Percentiles rank a stretch among this genome's conserved stretches.
Evolutionary conservation across 2,797 vertebrate genomes (phyloP).

Genomic region (Anabacerthia variegaticeps): DNA sequence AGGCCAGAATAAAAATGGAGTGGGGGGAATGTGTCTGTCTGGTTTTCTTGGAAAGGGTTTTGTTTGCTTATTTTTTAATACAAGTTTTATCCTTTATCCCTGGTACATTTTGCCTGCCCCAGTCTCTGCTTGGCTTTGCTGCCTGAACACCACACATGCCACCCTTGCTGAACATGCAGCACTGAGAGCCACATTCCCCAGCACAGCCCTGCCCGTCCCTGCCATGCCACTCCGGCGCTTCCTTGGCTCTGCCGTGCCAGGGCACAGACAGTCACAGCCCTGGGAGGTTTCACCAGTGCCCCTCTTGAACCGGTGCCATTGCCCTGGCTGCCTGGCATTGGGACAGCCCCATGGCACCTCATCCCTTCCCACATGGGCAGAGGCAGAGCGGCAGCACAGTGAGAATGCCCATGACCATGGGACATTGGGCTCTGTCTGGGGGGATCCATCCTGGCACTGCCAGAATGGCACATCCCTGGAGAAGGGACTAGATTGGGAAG

Average conservation of each 20-base stretch:
- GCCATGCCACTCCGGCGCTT: not conserved
- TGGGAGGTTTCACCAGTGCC: conserved; percentile 4
- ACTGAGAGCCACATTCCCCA: not conserved
- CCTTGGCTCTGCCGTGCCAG: not conserved
- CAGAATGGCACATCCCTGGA: not conserved
- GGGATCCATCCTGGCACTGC: not conserved
- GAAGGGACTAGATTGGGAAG: not conserved
- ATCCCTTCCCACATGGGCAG: not conserved
- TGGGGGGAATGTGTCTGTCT: accelerated
- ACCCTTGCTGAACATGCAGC: not conserved
- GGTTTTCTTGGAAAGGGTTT: not conserved
- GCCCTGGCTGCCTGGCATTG: not conserved
- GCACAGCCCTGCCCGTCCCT: not conserved
- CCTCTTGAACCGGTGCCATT: not conserved
- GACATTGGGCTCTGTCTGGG: not conserved
- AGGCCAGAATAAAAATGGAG: not conserved
- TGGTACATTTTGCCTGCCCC: not conserved
- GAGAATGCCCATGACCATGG: not conserved
- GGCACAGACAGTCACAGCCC: not conserved
- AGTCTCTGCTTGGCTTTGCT: not conserved
- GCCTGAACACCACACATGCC: not conserved
- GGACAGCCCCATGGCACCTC: not conserved
- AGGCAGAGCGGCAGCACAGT: not conserved
- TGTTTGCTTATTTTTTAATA: not conserved
- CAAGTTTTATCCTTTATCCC: not conserved